Conservation (phyloP, 1,140 invertebrate species). For the Nixonia krombeini region DNA sequence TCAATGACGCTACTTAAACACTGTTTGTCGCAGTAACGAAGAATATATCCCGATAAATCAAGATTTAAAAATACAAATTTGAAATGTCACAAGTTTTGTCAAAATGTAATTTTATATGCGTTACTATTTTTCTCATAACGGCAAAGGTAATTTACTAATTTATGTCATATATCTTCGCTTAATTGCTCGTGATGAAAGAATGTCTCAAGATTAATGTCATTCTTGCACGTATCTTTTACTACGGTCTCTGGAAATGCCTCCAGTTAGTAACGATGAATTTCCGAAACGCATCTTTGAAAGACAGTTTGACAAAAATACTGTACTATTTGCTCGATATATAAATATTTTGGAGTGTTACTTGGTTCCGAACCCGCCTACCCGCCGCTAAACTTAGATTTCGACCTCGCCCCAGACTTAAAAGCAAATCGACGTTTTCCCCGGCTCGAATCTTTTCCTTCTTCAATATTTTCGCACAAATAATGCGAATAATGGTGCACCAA, state of each 20-base stretch:
- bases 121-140: too few relatives aligned
- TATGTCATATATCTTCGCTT: too few relatives aligned
- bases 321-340: conserved; percentile 62
- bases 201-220: too few relatives aligned
- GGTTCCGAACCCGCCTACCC: conserved; percentile 62
- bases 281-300: conserved; percentile 26
- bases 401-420: conserved; percentile 64
- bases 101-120: too few relatives aligned
- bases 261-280: conserved; percentile 24
- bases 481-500: not conserved
- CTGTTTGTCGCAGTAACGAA: too few relatives aligned
- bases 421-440: conserved; percentile 63
- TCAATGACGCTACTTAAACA: too few relatives aligned
- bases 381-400: conserved; percentile 66
- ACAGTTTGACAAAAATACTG: conserved; percentile 61
- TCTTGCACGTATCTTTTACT: too few relatives aligned
- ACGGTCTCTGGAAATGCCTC: conserved; percentile 13
- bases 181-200: too few relatives aligned
- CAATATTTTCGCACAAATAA: conserved; percentile 18
- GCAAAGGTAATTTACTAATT: too few relatives aligned
- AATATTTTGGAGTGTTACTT: conserved; percentile 66
- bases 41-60: too few relatives aligned
- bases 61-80: too few relatives aligned
- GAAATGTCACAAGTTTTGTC: too few relatives aligned
- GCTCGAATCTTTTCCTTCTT: conserved; percentile 46